These are phyloP conservation scores for Charanyca ferruginea DNA, from an alignment of 2,888 invertebrate genomes.

Conservation along the genomic window DNA sequence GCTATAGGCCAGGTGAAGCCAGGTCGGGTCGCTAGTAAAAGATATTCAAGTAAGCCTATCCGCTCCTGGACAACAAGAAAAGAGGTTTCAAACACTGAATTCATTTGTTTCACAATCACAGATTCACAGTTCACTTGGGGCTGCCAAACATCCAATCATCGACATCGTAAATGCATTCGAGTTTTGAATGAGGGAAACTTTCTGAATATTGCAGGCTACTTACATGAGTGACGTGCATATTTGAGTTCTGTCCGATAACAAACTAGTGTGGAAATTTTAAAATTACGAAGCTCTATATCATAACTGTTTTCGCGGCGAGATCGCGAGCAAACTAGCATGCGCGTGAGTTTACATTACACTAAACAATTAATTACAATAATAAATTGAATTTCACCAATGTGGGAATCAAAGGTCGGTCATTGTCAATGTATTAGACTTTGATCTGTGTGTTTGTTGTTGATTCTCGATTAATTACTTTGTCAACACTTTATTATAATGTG, in stretches of 20 bases:
- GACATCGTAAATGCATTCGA: too few species aligned
- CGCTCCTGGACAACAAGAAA: neutral
- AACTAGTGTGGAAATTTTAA: neutral
- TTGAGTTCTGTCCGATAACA: neutral
- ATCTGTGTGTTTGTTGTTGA: conserved; percentile 35
- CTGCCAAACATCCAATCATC: neutral
- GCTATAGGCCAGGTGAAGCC: too few species aligned
- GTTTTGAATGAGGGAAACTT: too few species aligned
- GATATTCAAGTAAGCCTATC: neutral
- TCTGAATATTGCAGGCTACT: conserved; percentile 4
- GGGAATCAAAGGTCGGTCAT: conserved; percentile 44
- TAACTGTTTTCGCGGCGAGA: conserved; percentile 13
- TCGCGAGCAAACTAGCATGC: conserved; percentile 22
- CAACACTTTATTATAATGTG: conserved; percentile 30
- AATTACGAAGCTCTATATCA: neutral
- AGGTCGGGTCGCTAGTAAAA: too few species aligned
- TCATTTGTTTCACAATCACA: neutral
- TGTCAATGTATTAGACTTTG: conserved; percentile 42
- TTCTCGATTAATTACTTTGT: conserved; percentile 26
- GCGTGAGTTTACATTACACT: conserved; percentile 13
- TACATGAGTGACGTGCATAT: conserved; percentile 42
- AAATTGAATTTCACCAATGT: conserved; percentile 33
- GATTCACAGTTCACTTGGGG: conserved; percentile 6
- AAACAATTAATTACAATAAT: conserved; percentile 33
- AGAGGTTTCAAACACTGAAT: neutral